phyloP scores from a whole-genome alignment of 2,797 vertebrate genomes.

The Enteromius radiatus region DNA sequence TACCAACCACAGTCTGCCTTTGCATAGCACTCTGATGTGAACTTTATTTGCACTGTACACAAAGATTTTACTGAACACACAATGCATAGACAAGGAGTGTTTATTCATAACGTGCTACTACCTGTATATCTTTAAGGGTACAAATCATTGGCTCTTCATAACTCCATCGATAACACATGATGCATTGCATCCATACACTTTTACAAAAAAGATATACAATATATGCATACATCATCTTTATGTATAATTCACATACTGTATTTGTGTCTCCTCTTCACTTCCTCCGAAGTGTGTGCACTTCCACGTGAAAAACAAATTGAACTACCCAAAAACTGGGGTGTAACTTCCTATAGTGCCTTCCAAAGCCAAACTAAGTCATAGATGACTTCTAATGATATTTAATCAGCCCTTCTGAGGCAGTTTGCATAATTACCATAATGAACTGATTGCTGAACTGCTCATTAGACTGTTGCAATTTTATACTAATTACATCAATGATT shows the following conservation, averaged over 20 bases:
- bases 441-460: conserved; percentile 67
- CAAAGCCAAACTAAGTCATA: conserved; percentile 68
- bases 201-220: conserved; percentile 84
- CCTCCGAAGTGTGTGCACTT: conserved; percentile 60
- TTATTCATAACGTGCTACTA: conserved; percentile 80
- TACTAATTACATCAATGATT: conserved; percentile 14
- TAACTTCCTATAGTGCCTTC: conserved; percentile 9
- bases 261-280: conserved; percentile 65
- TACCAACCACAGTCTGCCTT: conserved; percentile 46
- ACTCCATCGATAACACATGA: conserved; percentile 80
- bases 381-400: conserved; percentile 68
- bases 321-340: conserved; percentile 64
- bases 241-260: conserved; percentile 75
- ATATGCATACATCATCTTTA: conserved; percentile 72
- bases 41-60: conserved; percentile 59
- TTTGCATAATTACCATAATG: conserved; percentile 80
- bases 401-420: conserved; percentile 79
- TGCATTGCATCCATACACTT: conserved; percentile 87
- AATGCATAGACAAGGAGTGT: conserved; percentile 87
- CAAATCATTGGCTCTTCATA: conserved; percentile 78
- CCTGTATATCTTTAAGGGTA: conserved; percentile 74
- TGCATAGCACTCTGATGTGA: conserved; percentile 63
- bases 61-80: conserved; percentile 69
- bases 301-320: conserved; percentile 52
- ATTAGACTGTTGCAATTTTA: conserved; percentile 22